phyloP scores from a whole-genome alignment of 2,888 invertebrate genomes.

The Ganaspis brasiliensis region DNA sequence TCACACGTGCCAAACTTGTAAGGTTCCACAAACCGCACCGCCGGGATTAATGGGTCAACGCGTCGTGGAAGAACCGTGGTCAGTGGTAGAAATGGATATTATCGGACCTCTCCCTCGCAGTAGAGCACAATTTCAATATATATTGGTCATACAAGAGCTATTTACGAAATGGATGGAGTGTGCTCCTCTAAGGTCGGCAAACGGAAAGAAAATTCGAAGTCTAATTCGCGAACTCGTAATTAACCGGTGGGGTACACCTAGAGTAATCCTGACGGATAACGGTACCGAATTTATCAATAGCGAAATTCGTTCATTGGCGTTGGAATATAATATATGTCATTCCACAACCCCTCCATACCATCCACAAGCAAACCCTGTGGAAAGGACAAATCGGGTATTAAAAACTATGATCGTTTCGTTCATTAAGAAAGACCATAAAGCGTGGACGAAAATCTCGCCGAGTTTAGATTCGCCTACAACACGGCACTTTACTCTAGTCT shows the following conservation, averaged over 20 bases:
- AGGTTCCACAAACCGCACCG: neutral
- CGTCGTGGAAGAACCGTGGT: neutral
- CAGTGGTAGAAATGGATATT: too few species aligned
- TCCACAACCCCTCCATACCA: neutral
- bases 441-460: constrained; percentile 21
- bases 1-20: neutral
- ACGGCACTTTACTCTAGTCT: neutral
- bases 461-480: neutral
- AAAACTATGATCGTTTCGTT: too few species aligned
- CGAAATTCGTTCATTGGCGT: constrained; percentile 4
- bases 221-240: constrained; percentile 12
- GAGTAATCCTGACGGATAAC: constrained; percentile 47
- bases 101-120: too few species aligned
- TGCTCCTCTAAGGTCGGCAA: constrained; percentile 33
- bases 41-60: neutral
- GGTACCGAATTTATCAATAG: constrained; percentile 50
- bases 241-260: constrained; percentile 42
- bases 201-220: constrained; percentile 28
- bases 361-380: neutral
- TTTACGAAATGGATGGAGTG: constrained; percentile 41
- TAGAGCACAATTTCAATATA: too few species aligned
- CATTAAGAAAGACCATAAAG: neutral
- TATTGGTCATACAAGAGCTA: too few species aligned
- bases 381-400: too few species aligned
- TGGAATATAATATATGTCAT: neutral